Percentiles rank a stretch among this genome's conserved stretches.
Evolutionary conservation across 2,797 vertebrate species (phyloP).

Genomic region (Ispidina picta): DNA sequence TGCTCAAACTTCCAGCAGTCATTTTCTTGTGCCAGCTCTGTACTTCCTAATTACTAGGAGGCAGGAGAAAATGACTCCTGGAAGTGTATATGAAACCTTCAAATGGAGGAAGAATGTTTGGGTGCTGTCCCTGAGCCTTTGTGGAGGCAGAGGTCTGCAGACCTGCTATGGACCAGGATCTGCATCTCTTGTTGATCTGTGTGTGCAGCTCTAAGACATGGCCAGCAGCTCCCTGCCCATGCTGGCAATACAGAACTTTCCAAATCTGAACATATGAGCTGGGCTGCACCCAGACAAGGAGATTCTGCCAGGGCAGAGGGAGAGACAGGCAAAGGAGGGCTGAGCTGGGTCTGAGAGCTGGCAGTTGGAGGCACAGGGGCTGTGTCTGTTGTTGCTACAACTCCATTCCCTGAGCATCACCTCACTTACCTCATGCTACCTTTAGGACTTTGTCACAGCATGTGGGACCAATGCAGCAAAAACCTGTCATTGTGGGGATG

Average conservation of each 20-base stretch:
- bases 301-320: background rate
- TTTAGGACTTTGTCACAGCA: background rate
- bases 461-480: background rate
- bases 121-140: background rate
- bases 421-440: rapidly evolving
- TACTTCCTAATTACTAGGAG: background rate
- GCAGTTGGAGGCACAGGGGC: rapidly evolving
- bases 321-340: background rate
- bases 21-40: background rate
- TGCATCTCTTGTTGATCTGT: rapidly evolving
- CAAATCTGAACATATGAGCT: background rate
- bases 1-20: background rate
- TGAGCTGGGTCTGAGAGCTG: background rate
- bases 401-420: background rate
- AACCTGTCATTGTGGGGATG: background rate
- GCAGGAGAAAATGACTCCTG: background rate
- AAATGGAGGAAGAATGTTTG: background rate
- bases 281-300: background rate
- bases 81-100: background rate
- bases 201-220: background rate
- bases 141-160: background rate
- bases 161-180: background rate
- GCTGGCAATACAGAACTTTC: background rate
- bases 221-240: rapidly evolving
- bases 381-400: background rate